These are phyloP conservation scores for Orchesellides sinensis DNA, from an alignment of 2,888 invertebrate genomes.

Conservation along the genomic window DNA sequence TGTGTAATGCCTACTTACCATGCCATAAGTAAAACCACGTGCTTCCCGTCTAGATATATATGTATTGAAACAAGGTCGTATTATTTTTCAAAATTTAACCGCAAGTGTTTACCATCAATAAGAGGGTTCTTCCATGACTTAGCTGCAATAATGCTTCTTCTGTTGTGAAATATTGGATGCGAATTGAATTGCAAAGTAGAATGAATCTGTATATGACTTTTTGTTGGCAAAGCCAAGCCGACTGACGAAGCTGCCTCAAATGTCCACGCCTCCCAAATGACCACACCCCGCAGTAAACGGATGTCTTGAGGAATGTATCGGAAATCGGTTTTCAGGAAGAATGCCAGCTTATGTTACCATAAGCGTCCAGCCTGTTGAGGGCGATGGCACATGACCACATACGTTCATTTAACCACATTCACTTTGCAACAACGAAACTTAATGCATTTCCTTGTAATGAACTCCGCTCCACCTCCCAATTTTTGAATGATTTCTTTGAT, in stretches of 20 bases:
- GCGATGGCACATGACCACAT: too few relatives aligned
- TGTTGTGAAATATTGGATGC: too few relatives aligned
- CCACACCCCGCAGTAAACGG: slow-evolving; percentile 17
- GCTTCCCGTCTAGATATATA: slow-evolving; percentile 15
- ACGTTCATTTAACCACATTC: too few relatives aligned
- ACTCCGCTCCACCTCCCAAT: too few relatives aligned
- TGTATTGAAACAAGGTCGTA: slow-evolving; percentile 24
- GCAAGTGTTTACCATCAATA: slow-evolving; percentile 15
- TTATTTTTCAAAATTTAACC: slow-evolving; percentile 29
- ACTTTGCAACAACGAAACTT: too few relatives aligned
- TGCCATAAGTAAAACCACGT: slow-evolving; percentile 25
- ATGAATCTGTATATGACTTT: slow-evolving; percentile 17
- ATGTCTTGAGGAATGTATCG: not conserved
- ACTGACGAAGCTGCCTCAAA: not conserved
- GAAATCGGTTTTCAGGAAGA: slow-evolving; percentile 23
- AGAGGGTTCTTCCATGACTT: not conserved
- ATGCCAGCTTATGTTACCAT: not conserved
- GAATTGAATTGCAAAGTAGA: not conserved
- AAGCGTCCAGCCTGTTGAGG: too few relatives aligned
- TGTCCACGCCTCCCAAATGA: slow-evolving; percentile 24
- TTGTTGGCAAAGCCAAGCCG: not conserved
- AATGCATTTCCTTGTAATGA: too few relatives aligned
- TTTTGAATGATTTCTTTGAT: too few relatives aligned
- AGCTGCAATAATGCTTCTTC: not conserved
- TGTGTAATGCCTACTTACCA: not conserved